Conservation (phyloP, 2,797 vertebrate genomes). For the Percopsis omiscomaycus region DNA sequence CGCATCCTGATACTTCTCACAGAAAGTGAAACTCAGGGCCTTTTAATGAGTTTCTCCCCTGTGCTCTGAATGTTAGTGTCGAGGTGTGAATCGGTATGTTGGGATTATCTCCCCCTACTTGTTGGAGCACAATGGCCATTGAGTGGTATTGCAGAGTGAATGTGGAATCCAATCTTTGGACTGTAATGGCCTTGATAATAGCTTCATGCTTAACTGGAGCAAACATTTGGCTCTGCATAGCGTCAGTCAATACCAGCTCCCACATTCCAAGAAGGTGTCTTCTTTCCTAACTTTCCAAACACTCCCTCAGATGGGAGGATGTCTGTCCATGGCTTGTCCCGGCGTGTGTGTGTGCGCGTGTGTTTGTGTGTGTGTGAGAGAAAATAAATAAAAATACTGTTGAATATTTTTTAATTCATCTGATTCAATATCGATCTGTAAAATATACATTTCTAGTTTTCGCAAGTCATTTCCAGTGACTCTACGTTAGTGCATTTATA, state of each 20-base stretch:
- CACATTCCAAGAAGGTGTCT: constrained; percentile 52
- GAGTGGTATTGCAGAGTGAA: constrained; percentile 48
- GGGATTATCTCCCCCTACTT: constrained; percentile 49
- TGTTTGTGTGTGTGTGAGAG: too few relatives aligned
- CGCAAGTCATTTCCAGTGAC: too few relatives aligned
- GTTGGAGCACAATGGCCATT: constrained; percentile 50
- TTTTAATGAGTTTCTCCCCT: constrained; percentile 23
- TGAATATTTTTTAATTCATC: too few relatives aligned
- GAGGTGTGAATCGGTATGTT: constrained; percentile 66
- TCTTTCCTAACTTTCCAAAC: constrained; percentile 40
- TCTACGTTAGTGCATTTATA: too few relatives aligned
- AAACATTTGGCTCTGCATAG: constrained; percentile 36
- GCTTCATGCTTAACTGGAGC: constrained; percentile 41
- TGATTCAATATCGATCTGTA: too few relatives aligned
- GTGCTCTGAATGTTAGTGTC: constrained; percentile 59
- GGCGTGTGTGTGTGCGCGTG: too few relatives aligned
- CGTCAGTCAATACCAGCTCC: constrained; percentile 43
- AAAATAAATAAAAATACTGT: too few relatives aligned
- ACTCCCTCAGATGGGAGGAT: not conserved
- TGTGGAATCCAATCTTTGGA: constrained; percentile 61
- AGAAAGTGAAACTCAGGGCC: constrained; percentile 19
- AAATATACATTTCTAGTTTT: too few relatives aligned
- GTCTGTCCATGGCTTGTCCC: not conserved
- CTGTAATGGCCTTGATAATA: constrained; percentile 55
- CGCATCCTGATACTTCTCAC: constrained; percentile 12